Base-by-base conservation (phyloP, 2,888 invertebrate genomes). In the Agrypnus murinus region DNA sequence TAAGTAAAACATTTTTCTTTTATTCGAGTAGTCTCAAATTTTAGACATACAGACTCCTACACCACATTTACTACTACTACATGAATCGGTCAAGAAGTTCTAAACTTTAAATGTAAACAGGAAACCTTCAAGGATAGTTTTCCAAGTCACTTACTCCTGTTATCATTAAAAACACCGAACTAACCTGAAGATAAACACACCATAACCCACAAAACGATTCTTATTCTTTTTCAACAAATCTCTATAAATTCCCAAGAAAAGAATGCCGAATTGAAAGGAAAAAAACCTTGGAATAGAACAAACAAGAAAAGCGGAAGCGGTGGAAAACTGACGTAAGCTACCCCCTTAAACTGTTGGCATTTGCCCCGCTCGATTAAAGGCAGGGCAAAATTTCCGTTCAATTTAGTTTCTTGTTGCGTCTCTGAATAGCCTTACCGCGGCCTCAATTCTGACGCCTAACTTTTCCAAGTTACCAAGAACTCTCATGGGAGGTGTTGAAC, bases 401-500 rank as follows among this genome's bases (percentile, higher is more conserved):
- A 82, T 83, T 83, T 82, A 80, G 80, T 81, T 81, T 78, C 82
- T 82, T 82, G 82, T 82, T 82, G 82, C 81, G 80, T 80, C 76
- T 74, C 72, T 77, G 79, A 80, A 79, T 79, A 71, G 78, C 75
- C 75, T 62, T 55, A 69, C 63, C 69, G 70, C 67, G 59, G 69
- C 71, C 72, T 73, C 75, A 70, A 65, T 77, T 72, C 73, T 68
- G 72, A 72, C 72, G 68, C 75, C 74, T 77, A 78, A 73, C 25
- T 25, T 78, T 77, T 73, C 71, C 71, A 75, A 77, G 78, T 77
- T 77, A 74, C 25, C 77, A 78, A 77, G 76, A 77, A 76, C 74
- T 77, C 81, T 76, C 74, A 65, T 53, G 80, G 78, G 80, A 79
- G 74, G 77, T 77, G 78, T 77, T 74, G 77, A 65, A 73, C 70